Evolutionary conservation across 2,797 vertebrate species (phyloP), one percentile per base, ranked within the genome.

Genomic region (Poeciliopsis turneri): DNA sequence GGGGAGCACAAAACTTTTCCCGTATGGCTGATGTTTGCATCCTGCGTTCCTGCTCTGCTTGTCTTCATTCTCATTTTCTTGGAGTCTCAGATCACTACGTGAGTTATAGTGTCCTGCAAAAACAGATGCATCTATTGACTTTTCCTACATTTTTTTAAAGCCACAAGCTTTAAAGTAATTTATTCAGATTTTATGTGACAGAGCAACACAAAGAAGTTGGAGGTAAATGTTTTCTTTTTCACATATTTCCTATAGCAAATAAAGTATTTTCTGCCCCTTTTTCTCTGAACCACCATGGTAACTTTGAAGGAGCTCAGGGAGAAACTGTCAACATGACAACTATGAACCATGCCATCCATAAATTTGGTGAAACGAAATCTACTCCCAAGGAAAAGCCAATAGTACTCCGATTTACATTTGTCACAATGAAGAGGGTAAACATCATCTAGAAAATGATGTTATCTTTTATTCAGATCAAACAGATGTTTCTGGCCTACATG

Each of bases 41-140:
- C 95, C 0, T 92, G 90, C 28, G 80, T 99, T 18, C 98, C 98
- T 0, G 97, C 97, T 20, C 11, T 98, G 20, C 95, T 99, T 0
- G 97, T 99, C 92, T 99, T 99, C 92, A 99, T 99, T 86, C 97
- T 99, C 86, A 99, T 99, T 92, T 99, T 99, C 88, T 95, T 99
- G 0, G 98, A 99, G 93, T 97, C 98, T 1, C 98, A 99, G 94
- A 99, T 99, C 89, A 99, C 98, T 83, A 99, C 98, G 98, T 99
- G 92, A 96, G 96, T 90, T 11, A 59, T 66, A 53, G 7, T 8
- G 39, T 33, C 16, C 41, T 39, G 49, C 77, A 76, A 1, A 25
- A 16, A n/a, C 11, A 28, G 25, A 13, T 6, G 16, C 13, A 15
- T 45, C 2, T 8, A 8, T 70, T 28, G 15, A 45, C 5, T 2